Base-by-base conservation (phyloP, 2,888 invertebrate species). In the Cheilosia vernalis region DNA sequence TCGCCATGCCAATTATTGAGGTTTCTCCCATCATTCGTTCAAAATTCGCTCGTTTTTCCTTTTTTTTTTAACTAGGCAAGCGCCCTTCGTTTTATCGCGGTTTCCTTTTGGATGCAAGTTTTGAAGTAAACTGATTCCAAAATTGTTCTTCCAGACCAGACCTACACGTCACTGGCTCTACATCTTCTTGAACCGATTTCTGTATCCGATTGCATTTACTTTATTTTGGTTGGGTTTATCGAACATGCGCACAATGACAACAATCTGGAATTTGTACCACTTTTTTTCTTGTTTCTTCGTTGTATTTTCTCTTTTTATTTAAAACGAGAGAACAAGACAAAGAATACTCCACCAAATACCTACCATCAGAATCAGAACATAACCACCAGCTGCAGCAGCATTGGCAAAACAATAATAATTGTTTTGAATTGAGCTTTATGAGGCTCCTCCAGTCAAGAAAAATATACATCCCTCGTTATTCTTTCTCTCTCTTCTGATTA, bases 201-300 rank as follows among this genome's bases (percentile, higher is more conserved):
- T 27, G 27, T 19, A 24, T 63, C 37, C 13, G 37, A 55, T 49
- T 70, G 73, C 40, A 58, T 69, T 74, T 77, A 13, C 72, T 44
- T 73, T 73, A 56, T 51, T 66, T 83, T 72, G 51, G 53, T 60
- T 66, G 15, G 30, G 44, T 58, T 77, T 60, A 72, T 72, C 47
- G 64, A 73, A 56, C 74, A 84, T 84, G 84, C 84, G 84, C 84
- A 80, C 44, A 74, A 49, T 53, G 44, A 15, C 40, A 51, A 64
- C 47, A 64, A 83, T 79, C 78, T 82, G 72, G 61, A 64, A 78
- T 72, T 82, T 83, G 72, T 79, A 72, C 83, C 56, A 78, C 79
- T 83, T 78, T 60, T 30, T 17, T 51, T 17, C 4, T 19, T 5
- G 19, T 55, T 66, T 24, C 27, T 47, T 66, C 40, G 53, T 66